Evolutionary conservation across 2,113 vertebrate genomes (phyloP), one percentile per base, ranked within the genome.

Genomic region (Herpetotheres cachinnans): DNA sequence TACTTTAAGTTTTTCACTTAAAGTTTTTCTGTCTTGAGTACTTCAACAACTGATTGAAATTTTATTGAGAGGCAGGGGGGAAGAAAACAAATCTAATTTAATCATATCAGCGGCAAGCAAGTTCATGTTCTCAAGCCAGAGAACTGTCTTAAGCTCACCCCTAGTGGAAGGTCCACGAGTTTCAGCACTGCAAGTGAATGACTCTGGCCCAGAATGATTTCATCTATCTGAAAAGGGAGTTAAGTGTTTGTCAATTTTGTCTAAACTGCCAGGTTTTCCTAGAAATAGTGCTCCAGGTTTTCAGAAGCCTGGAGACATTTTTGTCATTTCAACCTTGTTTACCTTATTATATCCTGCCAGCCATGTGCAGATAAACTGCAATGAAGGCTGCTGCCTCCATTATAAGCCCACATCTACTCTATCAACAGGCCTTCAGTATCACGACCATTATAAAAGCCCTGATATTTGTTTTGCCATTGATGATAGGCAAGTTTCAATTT

Each of bases 261-360:
- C 80, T 94, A 78, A 98, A 96, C 79, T 93, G 71, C 67, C 92
- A 74, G 58, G 82, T 96, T 98, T 95, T 70, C 89, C 91, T 73
- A 92, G 83, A 97, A 95, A 91, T 58, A 80, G 32, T 66, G 72
- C 80, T 59, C 81, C 73, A 65, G 63, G 44, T 92, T 97, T 97
- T 96, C 85, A 87, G 93, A 97, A 98, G 89, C 77, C 90, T 71
- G 40, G 44, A 91, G 87, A 91, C 69, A 73, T 95, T 97, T 95
- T 92, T 98, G 95, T 97, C 95, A 91, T 96, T 95, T 98, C 96
- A 94, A 74, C 93, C 91, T 96, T 6, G 0, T 97, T 95, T 85
- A 81, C 82, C 88, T 97, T 97, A 95, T 98, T 97, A 89, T 63
- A 85, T 78, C 89, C 96, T 98, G 92, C 93, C 93, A 97, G 78